Conservation (phyloP, 2,797 vertebrate genomes). For the Vireo griseus region DNA sequence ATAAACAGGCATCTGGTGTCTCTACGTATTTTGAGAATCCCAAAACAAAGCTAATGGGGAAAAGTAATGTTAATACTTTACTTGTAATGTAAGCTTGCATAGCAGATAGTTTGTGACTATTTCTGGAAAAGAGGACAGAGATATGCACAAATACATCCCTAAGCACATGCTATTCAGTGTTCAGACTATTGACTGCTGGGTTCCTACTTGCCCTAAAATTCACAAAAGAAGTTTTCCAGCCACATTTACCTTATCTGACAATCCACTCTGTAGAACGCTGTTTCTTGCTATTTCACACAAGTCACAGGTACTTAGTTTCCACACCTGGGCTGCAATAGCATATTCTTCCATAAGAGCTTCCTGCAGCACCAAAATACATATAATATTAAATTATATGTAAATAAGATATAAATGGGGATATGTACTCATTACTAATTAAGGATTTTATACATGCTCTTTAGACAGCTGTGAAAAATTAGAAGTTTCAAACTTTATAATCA, state of each 20-base stretch:
- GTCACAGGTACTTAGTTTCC: constrained; percentile 97
- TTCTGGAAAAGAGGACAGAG: not conserved
- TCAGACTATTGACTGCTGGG: not conserved
- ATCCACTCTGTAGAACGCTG: constrained; percentile 92
- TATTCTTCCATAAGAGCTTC: constrained; percentile 98
- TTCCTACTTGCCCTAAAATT: not conserved
- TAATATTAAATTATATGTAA: not conserved
- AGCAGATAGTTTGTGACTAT: not conserved
- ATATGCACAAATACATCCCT: not conserved
- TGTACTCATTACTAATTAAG: not conserved
- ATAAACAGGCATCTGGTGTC: not conserved
- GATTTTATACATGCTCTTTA: not conserved
- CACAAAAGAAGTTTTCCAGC: not conserved
- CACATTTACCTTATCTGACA: constrained; percentile 88
- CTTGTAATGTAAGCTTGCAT: not conserved
- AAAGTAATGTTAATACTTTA: not conserved
- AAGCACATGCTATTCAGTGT: not conserved
- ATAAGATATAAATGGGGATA: not conserved
- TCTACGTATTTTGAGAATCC: not conserved
- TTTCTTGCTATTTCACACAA: constrained; percentile 95
- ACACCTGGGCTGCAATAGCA: constrained; percentile 95
- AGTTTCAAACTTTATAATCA: not conserved
- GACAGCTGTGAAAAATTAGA: constrained; percentile 21
- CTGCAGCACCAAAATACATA: constrained; percentile 68
- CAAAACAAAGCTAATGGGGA: not conserved